phyloP scores from a whole-genome alignment of 2,888 invertebrate species.

The Dinocampus coccinellae region DNA sequence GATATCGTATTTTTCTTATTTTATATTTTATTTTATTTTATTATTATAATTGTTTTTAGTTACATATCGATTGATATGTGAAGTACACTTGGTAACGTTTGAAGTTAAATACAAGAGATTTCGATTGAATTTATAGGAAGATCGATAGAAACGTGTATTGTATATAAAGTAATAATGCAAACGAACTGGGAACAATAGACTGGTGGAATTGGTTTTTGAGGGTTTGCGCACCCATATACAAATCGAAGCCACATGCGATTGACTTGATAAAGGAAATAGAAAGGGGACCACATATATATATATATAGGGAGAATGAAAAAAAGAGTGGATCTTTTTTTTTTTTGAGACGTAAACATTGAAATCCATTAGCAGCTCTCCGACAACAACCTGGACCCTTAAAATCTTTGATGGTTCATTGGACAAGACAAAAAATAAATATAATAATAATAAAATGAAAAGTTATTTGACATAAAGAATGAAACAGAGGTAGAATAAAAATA shows the following conservation, averaged over 20 bases:
- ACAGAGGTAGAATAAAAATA: neutral
- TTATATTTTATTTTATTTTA: neutral
- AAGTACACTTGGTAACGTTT: constrained; percentile 1
- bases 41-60: neutral
- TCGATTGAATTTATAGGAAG: constrained; percentile 9
- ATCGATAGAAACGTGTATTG: neutral
- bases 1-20: neutral
- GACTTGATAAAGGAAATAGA: neutral
- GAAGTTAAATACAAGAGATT: neutral
- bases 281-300: too few species aligned
- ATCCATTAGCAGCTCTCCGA: constrained; percentile 53
- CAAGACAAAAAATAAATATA: constrained; percentile 39
- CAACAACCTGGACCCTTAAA: constrained; percentile 43
- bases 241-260: constrained; percentile 4
- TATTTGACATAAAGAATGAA: neutral
- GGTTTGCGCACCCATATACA: constrained; percentile 7
- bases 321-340: constrained; percentile 32
- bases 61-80: neutral
- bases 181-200: constrained; percentile 35
- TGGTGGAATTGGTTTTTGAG: constrained; percentile 21
- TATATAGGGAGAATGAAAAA: constrained; percentile 24
- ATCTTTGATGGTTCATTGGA: constrained; percentile 47
- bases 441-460: constrained; percentile 27
- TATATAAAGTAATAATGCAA: constrained; percentile 33
- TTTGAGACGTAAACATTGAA: constrained; percentile 52